Base-by-base conservation (phyloP, 92 coral and sea anemone genomes). In the Metridium senile region DNA sequence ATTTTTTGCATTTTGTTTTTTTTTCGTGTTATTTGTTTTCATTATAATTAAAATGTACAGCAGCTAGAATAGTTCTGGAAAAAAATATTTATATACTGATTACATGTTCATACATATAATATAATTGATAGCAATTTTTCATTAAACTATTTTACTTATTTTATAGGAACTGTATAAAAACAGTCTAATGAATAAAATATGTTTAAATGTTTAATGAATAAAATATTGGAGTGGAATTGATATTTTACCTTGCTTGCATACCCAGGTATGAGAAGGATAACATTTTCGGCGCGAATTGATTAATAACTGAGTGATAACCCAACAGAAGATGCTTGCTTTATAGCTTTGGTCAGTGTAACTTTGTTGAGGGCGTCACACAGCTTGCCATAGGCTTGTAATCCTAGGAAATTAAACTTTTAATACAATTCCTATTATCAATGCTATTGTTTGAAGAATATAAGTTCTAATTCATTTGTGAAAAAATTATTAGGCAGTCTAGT, bases 311-410 rank as follows among this genome's bases (percentile, higher is more conserved):
- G n/a, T n/a, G 63, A 7, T 25, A 7, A 21, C 20, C 23, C 63
- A 58, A 19, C 27, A 19, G 63, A 58, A 58, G 63, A 58, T 19
- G 70, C 70, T 64, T 64, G 70, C 34, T 64, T 64, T 29, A 64
- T 18, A 64, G 33, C 33, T 32, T 64, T 58, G 27, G 9, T n/a
- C 20, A 19, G 63, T 19, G 23, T 8, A 58, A 19, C 23, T 46
- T 79, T 79, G 53, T 1, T 70, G 11, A 79, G 70, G 23, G 61
- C 77, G 23, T 29, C 33, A 31, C 58, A 59, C 0, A 79, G 84
- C 58, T 79, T 79, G 20, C 70, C 84, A 58, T 70, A 70, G 34
- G 77, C 84, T 2, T 70, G 68, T 70, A 77, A 79, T 21, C 21
- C 84, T 76, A n/a, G n/a, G 30, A 58, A 16, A 45, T 45, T 7